These are phyloP conservation scores for Strigamia transsilvanica DNA, from an alignment of 2,888 invertebrate species.

Conservation along the genomic window DNA sequence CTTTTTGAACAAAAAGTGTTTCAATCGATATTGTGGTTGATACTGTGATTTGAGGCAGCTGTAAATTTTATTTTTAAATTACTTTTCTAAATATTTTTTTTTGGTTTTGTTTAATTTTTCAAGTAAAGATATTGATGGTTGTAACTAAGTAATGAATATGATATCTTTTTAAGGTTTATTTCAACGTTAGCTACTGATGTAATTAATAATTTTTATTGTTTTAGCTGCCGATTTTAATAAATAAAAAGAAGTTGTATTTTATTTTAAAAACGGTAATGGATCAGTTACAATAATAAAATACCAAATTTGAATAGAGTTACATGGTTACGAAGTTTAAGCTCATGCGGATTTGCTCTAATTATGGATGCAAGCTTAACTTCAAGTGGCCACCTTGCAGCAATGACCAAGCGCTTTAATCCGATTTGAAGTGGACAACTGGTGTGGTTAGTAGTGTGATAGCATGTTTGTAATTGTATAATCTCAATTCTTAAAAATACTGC, in stretches of 20 bases:
- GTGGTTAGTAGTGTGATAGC: no score
- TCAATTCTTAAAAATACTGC: no score
- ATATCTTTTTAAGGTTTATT: not conserved
- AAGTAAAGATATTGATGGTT: not conserved
- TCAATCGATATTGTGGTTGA: not conserved
- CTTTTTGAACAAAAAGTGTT: not conserved
- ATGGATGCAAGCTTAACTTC: no score
- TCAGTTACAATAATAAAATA: constrained; percentile 18
- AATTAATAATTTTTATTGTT: constrained; percentile 27
- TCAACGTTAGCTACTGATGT: not conserved
- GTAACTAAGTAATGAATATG: not conserved
- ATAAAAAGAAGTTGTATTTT: constrained; percentile 6
- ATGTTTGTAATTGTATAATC: no score
- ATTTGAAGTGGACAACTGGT: no score
- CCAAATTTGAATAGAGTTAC: not conserved
- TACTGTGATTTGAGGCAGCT: constrained; percentile 30
- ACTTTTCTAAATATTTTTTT: not conserved
- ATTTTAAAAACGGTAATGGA: constrained; percentile 40
- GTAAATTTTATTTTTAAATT: not conserved
- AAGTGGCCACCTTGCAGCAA: no score
- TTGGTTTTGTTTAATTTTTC: constrained; percentile 11
- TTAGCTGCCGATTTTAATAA: constrained; percentile 32
- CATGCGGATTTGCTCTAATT: no score
- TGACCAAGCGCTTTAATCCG: no score
- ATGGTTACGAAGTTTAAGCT: not conserved